Evolutionary conservation across 2,888 invertebrate genomes (phyloP), one percentile per base, ranked within the genome.

Genomic region (Microplitis manilae): DNA sequence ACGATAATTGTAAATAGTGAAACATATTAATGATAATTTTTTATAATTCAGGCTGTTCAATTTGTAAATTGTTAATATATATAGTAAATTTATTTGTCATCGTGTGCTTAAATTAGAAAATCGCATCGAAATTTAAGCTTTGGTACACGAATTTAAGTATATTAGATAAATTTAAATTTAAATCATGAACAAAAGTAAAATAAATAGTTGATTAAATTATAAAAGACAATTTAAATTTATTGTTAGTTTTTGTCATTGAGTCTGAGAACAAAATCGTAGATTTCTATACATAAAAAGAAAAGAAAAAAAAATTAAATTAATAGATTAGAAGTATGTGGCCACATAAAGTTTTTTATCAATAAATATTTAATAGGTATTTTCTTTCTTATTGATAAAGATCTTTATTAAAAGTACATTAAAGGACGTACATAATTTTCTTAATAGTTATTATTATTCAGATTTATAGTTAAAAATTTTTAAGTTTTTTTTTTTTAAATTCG

Each of bases 271-370:
- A 50, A 50, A 50, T 50, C 13, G 50, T 50, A 50, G 50, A 13
- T 50, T 50, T 50, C 13, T 50, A 50, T 50, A 50, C 50, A 50
- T 50, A 50, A 8, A 8, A 13, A 50, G 9, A 50, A 50, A 9
- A 40, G 30, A 40, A 17, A 40, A 68, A 72, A 30, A 76, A 41
- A 65, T 30, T 40, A 15, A 80, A 79, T 79, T 79, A 77, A 79
- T 79, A 77, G 81, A 79, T 80, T 82, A 80, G 79, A 75, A 83
- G 79, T 78, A 80, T 80, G 79, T 81, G 83, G 81, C 81, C 81
- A 30, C 30, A 30, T 30, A 30, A 30, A 30, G 30, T 30, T 30
- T 30, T 30, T 30, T 30, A 30, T 30, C 30, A 30, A 30, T 30
- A 30, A 30, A 30, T 30, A 30, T 30, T 30, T 30, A 30, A 30